phyloP scores from a whole-genome alignment of 2,113 vertebrate species.

The Triplophysa dalaica region DNA sequence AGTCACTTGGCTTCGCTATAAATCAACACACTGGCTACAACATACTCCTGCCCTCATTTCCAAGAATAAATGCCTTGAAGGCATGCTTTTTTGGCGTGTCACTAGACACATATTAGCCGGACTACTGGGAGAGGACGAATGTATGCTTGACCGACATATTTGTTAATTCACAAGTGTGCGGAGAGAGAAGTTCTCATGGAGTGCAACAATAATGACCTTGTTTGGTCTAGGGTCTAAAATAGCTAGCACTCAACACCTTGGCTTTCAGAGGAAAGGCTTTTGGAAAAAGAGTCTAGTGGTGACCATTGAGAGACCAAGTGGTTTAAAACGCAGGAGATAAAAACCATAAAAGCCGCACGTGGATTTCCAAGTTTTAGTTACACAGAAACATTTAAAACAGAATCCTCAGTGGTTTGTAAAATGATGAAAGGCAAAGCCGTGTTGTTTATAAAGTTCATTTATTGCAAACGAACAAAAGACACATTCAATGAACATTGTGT shows the following conservation, averaged over 20 bases:
- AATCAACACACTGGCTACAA: slow-evolving; percentile 57
- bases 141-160: slow-evolving; percentile 54
- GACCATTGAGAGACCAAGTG: slow-evolving; percentile 23
- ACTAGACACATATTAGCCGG: slow-evolving; percentile 51
- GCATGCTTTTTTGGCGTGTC: slow-evolving; percentile 58
- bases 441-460: too few species aligned
- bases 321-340: slow-evolving; percentile 34
- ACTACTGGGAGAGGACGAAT: slow-evolving; percentile 58
- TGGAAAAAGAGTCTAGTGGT: slow-evolving; percentile 31
- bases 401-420: slow-evolving; percentile 34
- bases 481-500: too few species aligned
- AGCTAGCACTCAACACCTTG: slow-evolving; percentile 47
- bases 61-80: slow-evolving; percentile 64
- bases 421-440: slow-evolving; percentile 25
- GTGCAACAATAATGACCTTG: slow-evolving; percentile 52
- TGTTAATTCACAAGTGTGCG: slow-evolving; percentile 47
- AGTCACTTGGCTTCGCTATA: slow-evolving; percentile 53
- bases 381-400: too few species aligned
- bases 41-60: slow-evolving; percentile 54
- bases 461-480: too few species aligned
- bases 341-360: slow-evolving; percentile 7
- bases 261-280: slow-evolving; percentile 30
- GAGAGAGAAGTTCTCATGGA: slow-evolving; percentile 41
- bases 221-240: slow-evolving; percentile 48
- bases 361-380: too few species aligned